phyloP scores from a whole-genome alignment of 1,140 invertebrate species.

The Nilaparvata lugens region DNA sequence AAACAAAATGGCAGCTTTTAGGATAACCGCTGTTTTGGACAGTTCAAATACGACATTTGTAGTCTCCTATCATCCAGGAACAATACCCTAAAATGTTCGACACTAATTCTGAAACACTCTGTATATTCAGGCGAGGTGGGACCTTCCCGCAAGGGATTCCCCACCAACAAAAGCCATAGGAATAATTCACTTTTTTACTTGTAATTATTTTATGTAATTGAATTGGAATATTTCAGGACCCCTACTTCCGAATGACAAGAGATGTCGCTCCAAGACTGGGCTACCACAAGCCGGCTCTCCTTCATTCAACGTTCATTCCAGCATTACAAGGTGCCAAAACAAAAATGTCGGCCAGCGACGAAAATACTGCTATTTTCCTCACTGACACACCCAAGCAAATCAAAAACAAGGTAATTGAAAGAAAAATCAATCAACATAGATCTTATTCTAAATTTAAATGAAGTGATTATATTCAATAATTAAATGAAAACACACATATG shows the following conservation, averaged over 20 bases:
- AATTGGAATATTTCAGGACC: constrained; percentile 53
- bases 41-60: no score
- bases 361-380: constrained; percentile 89
- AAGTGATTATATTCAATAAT: no score
- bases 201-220: neutral
- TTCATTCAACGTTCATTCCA: constrained; percentile 94
- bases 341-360: constrained; percentile 97
- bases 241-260: constrained; percentile 97
- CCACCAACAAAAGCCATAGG: no score
- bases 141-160: no score
- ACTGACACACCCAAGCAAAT: constrained; percentile 95
- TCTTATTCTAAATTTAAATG: neutral
- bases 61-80: no score
- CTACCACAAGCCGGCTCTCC: constrained; percentile 82
- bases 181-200: neutral
- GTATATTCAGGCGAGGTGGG: no score
- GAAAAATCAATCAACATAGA: no score
- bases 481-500: no score
- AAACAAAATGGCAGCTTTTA: no score
- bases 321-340: constrained; percentile 92
- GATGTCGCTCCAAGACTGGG: constrained; percentile 89
- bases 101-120: no score
- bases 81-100: no score
- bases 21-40: no score
- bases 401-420: constrained; percentile 93